Evolutionary conservation across 2,888 invertebrate genomes (phyloP).

Genomic region (Omphaloscelis lunosa): DNA sequence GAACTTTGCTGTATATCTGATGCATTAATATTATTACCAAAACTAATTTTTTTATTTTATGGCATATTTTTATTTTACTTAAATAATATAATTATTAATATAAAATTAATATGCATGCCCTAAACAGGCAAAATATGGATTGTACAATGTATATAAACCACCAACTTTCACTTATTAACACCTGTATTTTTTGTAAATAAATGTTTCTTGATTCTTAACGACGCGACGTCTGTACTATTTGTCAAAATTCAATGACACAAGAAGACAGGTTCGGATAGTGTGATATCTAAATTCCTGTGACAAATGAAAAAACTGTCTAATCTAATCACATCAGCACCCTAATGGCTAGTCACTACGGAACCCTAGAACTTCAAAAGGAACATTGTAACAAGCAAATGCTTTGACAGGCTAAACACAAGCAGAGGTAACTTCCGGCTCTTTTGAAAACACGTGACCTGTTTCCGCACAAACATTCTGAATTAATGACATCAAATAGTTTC

Average conservation of each 20-base stretch:
- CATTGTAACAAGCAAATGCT: conserved; percentile 21
- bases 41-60: too few relatives aligned
- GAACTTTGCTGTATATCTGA: too few relatives aligned
- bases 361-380: not conserved
- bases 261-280: not conserved
- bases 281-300: too few relatives aligned
- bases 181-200: too few relatives aligned
- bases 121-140: too few relatives aligned
- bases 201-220: too few relatives aligned
- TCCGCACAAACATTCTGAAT: conserved; percentile 27
- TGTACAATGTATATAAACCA: too few relatives aligned
- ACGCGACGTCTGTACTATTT: not conserved
- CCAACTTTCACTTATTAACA: too few relatives aligned
- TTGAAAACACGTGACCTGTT: conserved; percentile 20
- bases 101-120: too few relatives aligned
- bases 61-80: too few relatives aligned
- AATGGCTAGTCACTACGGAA: not conserved
- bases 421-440: conserved; percentile 38
- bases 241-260: not conserved
- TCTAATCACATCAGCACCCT: not conserved
- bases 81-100: too few relatives aligned
- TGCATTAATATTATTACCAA: too few relatives aligned
- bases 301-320: not conserved
- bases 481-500: conserved; percentile 53
- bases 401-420: conserved; percentile 7